Conservation (phyloP, 1,140 invertebrate species). For the Campoletis sonorensis region DNA sequence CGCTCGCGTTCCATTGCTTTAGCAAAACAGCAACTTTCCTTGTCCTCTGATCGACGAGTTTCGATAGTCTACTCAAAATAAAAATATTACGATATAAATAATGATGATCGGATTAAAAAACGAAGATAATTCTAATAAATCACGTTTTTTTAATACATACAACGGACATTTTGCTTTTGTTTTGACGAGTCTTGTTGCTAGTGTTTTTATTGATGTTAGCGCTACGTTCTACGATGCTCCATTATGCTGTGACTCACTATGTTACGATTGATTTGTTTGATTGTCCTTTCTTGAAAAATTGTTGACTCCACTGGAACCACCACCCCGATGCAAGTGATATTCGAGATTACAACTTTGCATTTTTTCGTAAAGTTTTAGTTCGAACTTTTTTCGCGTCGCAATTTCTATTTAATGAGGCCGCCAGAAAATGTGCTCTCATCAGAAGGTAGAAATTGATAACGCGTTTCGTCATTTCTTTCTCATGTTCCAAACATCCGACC, state of each 20-base stretch:
- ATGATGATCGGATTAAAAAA: neutral
- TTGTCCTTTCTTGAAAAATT: conserved; percentile 47
- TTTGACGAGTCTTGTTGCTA: conserved; percentile 64
- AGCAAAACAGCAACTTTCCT: conserved; percentile 69
- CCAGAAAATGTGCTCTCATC: conserved; percentile 17
- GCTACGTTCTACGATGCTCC: no score
- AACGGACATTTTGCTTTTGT: conserved; percentile 68
- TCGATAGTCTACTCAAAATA: conserved; percentile 59
- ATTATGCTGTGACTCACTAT: no score
- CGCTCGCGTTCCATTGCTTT: conserved; percentile 72
- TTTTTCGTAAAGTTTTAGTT: neutral
- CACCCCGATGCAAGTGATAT: conserved; percentile 27
- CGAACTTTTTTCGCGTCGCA: conserved; percentile 12
- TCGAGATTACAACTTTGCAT: neutral
- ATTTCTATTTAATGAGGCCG: neutral
- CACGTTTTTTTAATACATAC: no score
- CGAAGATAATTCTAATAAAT: no score
- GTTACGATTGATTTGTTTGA: conserved; percentile 43
- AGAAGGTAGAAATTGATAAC: conserved; percentile 3
- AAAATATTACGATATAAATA: conserved; percentile 23
- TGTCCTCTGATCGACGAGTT: conserved; percentile 59
- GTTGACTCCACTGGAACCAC: conserved; percentile 45
- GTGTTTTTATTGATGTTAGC: conserved; percentile 60
- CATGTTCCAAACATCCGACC: neutral
- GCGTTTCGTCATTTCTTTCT: neutral